phyloP scores from a whole-genome alignment of 2,888 invertebrate species.

The Dolichomitus sp. region DNA sequence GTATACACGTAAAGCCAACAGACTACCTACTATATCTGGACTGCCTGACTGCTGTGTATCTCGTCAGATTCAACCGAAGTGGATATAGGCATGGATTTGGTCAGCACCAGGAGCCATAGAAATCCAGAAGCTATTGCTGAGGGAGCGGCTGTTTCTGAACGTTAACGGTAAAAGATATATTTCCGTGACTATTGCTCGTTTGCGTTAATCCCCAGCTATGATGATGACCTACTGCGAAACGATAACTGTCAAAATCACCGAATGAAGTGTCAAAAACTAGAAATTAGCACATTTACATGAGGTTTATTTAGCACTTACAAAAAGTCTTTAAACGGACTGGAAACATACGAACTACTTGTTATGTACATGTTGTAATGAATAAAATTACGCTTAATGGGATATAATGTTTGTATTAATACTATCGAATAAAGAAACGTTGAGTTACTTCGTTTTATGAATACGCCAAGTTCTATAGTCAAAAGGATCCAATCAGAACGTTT shows the following conservation, averaged over 20 bases:
- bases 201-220: background rate
- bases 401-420: too few species aligned
- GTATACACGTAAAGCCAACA: slow-evolving; percentile 32
- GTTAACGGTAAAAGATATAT: slow-evolving; percentile 29
- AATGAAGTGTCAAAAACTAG: too few species aligned
- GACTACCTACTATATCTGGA: slow-evolving; percentile 1
- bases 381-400: too few species aligned
- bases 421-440: too few species aligned
- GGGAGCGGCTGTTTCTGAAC: slow-evolving; percentile 17
- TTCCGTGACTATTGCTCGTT: background rate
- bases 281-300: too few species aligned
- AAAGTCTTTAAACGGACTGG: too few species aligned
- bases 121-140: slow-evolving; percentile 34
- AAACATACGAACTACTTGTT: too few species aligned
- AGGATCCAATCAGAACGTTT: background rate
- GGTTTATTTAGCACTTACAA: too few species aligned
- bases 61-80: slow-evolving; percentile 37
- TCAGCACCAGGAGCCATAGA: slow-evolving; percentile 34
- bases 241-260: background rate
- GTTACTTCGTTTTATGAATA: too few species aligned
- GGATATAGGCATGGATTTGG: slow-evolving; percentile 30
- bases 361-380: too few species aligned
- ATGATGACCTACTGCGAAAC: background rate
- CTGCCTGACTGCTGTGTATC: slow-evolving; percentile 24
- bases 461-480: too few species aligned